Evolutionary conservation across 37 sponge, comb jelly and placozoan species (phyloP).

Genomic region (Beroe ovata): DNA sequence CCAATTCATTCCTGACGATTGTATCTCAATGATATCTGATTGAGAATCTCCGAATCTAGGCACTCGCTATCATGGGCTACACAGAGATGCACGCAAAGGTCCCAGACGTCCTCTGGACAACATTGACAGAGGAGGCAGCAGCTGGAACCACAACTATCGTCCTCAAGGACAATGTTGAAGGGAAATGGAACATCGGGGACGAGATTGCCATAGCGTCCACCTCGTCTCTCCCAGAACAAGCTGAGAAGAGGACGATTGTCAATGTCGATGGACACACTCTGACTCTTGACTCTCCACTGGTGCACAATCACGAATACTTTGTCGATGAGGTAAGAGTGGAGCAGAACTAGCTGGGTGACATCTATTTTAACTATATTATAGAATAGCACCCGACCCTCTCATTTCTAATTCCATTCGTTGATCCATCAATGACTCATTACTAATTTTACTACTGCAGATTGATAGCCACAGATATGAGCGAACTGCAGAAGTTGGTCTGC

Average conservation of each 20-base stretch:
- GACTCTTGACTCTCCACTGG: slow-evolving; percentile 61
- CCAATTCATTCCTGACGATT: too few species aligned
- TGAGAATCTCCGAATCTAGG: too few species aligned
- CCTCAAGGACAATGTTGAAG: slow-evolving; percentile 43
- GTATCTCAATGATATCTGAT: too few species aligned
- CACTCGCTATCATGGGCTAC: slow-evolving; percentile 83
- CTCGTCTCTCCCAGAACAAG: slow-evolving; percentile 75
- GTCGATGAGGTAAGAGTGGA: neutral
- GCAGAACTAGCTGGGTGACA: too few species aligned
- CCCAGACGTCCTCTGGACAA: slow-evolving; percentile 11
- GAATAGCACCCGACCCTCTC: too few species aligned
- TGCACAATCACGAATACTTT: slow-evolving; percentile 36
- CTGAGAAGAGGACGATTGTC: slow-evolving; percentile 73
- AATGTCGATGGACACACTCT: slow-evolving; percentile 57
- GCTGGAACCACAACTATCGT: slow-evolving; percentile 11
- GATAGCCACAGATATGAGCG: slow-evolving; percentile 45
- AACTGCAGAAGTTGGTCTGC: slow-evolving; percentile 84
- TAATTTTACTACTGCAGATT: neutral
- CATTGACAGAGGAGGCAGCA: slow-evolving; percentile 18
- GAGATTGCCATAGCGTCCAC: slow-evolving; percentile 86
- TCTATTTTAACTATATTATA: too few species aligned
- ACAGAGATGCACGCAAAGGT: slow-evolving; percentile 72
- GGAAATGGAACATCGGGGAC: slow-evolving; percentile 67
- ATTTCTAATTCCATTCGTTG: too few species aligned
- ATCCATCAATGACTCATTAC: too few species aligned